These are phyloP conservation scores for Aphis gossypii DNA, from an alignment of 1,140 invertebrate species.

Conservation along the genomic window DNA sequence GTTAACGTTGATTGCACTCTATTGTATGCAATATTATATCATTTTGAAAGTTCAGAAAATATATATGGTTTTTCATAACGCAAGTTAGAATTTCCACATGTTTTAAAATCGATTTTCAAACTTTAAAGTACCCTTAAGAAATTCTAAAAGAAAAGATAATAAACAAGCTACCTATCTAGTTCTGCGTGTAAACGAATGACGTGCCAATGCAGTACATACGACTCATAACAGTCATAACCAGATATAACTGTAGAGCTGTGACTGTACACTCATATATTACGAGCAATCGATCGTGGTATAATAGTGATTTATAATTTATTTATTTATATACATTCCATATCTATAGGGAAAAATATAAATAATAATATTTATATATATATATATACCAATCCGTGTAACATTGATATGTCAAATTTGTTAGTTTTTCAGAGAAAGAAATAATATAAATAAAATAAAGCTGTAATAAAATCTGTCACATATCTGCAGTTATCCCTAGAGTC, in stretches of 20 bases:
- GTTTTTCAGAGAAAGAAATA: not conserved
- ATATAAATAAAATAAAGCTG: not conserved
- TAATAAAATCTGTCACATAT: constrained; percentile 2
- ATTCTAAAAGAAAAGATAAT: not conserved
- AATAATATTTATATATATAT: not conserved
- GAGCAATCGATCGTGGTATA: not conserved
- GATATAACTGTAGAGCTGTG: not conserved
- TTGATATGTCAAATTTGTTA: not conserved
- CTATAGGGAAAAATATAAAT: not conserved
- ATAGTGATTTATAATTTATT: not conserved
- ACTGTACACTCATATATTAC: not conserved
- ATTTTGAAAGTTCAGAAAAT: not conserved
- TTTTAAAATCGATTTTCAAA: not conserved
- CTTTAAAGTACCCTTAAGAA: not conserved
- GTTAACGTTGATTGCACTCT: not conserved
- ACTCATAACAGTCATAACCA: not conserved
- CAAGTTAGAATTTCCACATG: not conserved
- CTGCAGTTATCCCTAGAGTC: not conserved
- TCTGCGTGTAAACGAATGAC: not conserved
- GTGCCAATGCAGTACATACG: not conserved
- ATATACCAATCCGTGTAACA: not conserved
- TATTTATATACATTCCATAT: not conserved
- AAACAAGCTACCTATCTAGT: not conserved
- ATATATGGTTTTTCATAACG: not conserved
- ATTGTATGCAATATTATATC: not conserved